Base-by-base conservation (phyloP, 1,140 invertebrate species). In the Adoxophyes honmai region DNA sequence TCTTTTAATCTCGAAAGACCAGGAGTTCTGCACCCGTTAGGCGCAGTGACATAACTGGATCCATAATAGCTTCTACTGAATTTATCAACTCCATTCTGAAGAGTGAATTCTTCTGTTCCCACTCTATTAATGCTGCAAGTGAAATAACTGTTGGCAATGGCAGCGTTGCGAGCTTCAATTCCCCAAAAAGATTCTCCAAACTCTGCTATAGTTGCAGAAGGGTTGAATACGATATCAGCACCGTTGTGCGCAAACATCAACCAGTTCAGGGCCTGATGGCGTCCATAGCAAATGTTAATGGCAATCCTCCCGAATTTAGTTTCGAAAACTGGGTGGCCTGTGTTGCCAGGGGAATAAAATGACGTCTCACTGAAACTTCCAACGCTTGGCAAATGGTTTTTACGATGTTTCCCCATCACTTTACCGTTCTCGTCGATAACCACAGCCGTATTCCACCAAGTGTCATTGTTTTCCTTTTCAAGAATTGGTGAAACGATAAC, bases 221-320 rank as follows among this genome's bases (percentile, higher is more conserved):
- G 98, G 90, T 99, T 99, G 79, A 99, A 99, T 0, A 99, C 98
- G 44, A 99, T 98, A 91, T 99, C 98, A 4, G 98, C 98, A 14
- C 97, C 97, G 88, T 99, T 99, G 1, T 99, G 72, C 0, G 94
- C 96, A 87, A 97, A 98, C 95, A 97, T 97, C 80, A 98, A 91
- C 98, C 98, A 99, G 77, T 99, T 99, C 62, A 96, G 92, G 0
- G 98, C 98, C 90, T 99, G 98, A 90, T 99, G 98, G 0, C 98
- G 92, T 0, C 98, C 98, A 80, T 98, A 99, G 79, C 98, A 99
- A 74, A 99, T 98, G 70, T 99, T 99, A 4, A 99, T 92, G 0
- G 95, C 98, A 68, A 99, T 96, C 78, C 93, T 94, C 4, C 95
- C 97, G 89, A 94, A 97, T 67, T 92, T 91, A 1, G 96, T 97